Conservation (phyloP, 2,888 invertebrate species). For the Pristionchus mayeri region DNA sequence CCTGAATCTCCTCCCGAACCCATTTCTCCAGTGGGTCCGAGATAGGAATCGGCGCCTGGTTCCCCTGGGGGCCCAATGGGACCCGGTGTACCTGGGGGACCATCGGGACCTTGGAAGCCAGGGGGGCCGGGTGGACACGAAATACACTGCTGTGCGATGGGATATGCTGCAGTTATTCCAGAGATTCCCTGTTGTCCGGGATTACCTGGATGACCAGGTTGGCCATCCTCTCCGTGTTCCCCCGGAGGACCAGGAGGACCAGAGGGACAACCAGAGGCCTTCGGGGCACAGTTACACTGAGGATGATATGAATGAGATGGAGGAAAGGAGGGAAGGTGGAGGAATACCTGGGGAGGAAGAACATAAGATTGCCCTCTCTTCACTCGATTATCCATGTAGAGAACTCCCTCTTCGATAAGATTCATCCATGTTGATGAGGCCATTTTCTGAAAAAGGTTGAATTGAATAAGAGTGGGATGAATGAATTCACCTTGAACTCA, state of each 20-base stretch:
- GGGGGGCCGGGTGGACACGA: conserved; percentile 9
- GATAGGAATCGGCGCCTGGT: neutral
- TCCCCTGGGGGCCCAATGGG: neutral
- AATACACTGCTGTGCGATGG: neutral
- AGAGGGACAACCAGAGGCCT: neutral
- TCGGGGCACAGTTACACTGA: neutral
- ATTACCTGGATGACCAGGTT: neutral
- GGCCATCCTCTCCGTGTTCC: conserved; percentile 11
- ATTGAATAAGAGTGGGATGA: neutral
- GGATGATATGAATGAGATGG: neutral
- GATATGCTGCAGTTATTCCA: conserved; percentile 9
- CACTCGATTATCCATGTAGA: neutral
- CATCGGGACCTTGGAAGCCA: neutral
- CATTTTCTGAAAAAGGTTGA: neutral
- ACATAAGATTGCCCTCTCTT: neutral
- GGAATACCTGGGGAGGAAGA: neutral
- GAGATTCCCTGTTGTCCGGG: neutral
- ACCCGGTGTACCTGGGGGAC: neutral
- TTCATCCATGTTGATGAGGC: neutral
- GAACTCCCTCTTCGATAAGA: conserved; percentile 13
- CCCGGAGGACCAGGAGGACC: conserved; percentile 25
- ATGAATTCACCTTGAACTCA: conserved; percentile 1
- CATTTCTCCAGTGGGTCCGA: neutral
- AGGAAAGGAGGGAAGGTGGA: neutral
- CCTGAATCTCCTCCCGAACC: neutral